Percentiles rank a stretch among this genome's conserved stretches.
Conservation (phyloP, 2,797 vertebrate genomes). For the Cheirogaleus major region DNA sequence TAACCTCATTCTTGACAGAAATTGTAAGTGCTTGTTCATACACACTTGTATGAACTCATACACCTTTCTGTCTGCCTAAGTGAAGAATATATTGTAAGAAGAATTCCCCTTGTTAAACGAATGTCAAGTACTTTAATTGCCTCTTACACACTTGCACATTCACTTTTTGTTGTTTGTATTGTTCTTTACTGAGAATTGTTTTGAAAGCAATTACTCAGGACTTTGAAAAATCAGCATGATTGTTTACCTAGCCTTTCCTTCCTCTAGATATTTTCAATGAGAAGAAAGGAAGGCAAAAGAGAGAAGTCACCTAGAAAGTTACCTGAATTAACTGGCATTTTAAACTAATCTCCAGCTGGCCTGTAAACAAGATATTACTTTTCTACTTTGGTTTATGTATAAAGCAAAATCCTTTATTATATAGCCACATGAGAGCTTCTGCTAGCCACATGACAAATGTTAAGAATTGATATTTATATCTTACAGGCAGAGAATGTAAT, state of each 20-base stretch:
- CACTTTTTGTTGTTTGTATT: background rate
- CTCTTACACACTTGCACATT: background rate
- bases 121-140: background rate
- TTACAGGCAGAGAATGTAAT: background rate
- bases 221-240: background rate
- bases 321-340: background rate
- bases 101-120: background rate
- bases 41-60: background rate
- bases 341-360: background rate
- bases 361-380: slow-evolving; percentile 5
- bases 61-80: background rate
- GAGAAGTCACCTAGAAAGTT: slow-evolving; percentile 19
- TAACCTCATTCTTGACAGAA: slow-evolving; percentile 16
- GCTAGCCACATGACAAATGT: background rate
- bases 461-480: background rate
- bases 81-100: background rate
- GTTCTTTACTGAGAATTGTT: slow-evolving; percentile 9
- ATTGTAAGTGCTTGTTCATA: background rate
- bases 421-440: background rate
- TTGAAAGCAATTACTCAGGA: background rate
- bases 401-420: background rate
- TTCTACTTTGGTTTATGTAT: slow-evolving; percentile 19
- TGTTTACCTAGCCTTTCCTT: background rate
- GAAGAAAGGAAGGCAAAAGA: background rate
- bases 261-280: slow-evolving; percentile 23